Evolutionary conservation across 2,888 invertebrate species (phyloP).

Genomic region (Eupithecia dodoneata): DNA sequence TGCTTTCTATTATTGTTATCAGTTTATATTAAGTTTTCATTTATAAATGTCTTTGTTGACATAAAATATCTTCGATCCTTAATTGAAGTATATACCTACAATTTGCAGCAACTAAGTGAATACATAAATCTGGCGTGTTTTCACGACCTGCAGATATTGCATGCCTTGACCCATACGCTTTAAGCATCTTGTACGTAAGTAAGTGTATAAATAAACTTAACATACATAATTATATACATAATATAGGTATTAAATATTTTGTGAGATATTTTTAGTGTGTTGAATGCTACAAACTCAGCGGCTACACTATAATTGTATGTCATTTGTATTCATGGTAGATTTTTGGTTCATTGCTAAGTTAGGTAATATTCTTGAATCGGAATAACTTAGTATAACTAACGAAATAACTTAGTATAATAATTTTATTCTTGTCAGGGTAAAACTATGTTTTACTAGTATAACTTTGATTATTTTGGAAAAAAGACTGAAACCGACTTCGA

Average conservation of each 20-base stretch:
- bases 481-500: no score
- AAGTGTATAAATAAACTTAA: not conserved
- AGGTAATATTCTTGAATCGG: constrained; percentile 15
- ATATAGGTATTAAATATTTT: not conserved
- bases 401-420: not conserved
- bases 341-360: constrained; percentile 8
- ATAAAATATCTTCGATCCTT: no score
- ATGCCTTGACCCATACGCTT: constrained; percentile 34
- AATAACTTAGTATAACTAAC: not conserved
- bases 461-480: no score
- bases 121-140: constrained; percentile 30
- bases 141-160: constrained; percentile 34
- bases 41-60: no score
- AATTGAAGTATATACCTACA: no score
- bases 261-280: constrained; percentile 17
- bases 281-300: constrained; percentile 30
- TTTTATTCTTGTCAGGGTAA: no score
- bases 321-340: constrained; percentile 28
- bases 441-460: no score
- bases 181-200: not conserved
- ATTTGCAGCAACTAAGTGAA: not conserved
- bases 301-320: constrained; percentile 21
- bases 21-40: no score
- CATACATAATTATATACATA: no score
- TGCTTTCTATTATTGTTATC: no score